A percentile compares a stretch with the other conserved stretches of the same genome.
Evolutionary conservation across 1,140 invertebrate genomes (phyloP).

Genomic region (Caligus rogercresseyi): DNA sequence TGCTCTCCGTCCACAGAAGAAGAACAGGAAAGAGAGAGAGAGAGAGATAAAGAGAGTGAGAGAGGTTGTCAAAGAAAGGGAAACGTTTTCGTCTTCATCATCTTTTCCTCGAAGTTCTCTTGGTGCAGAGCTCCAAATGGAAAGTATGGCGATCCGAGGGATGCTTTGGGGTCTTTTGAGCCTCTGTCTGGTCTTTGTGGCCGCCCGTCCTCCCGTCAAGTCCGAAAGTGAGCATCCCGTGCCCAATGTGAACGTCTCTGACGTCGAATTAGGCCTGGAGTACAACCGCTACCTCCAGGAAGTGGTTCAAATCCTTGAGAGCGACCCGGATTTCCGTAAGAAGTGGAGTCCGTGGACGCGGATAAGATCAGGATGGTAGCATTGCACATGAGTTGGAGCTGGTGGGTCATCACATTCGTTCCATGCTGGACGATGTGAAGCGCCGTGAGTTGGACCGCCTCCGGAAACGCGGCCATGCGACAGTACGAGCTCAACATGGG

Average conservation of each 20-base stretch:
- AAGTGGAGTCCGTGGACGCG: slow-evolving; percentile 50
- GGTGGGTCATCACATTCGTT: slow-evolving; percentile 65
- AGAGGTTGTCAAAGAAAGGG: too few species aligned
- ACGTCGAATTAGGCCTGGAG: slow-evolving; percentile 37
- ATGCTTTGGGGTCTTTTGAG: too few species aligned
- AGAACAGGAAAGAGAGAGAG: too few species aligned
- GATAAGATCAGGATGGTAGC: slow-evolving; percentile 46
- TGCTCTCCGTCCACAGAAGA: too few species aligned
- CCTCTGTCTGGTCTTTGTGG: too few species aligned
- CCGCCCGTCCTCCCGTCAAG: too few species aligned
- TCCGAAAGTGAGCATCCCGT: too few species aligned
- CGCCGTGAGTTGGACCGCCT: slow-evolving; percentile 62
- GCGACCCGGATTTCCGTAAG: slow-evolving; percentile 56
- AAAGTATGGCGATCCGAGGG: too few species aligned
- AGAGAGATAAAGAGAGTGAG: too few species aligned
- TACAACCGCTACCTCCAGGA: slow-evolving; percentile 71
- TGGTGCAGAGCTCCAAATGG: too few species aligned
- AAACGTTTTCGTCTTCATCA: too few species aligned
- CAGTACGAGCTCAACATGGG: slow-evolving; percentile 39
- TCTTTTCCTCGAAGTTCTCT: too few species aligned
- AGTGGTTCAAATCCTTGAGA: slow-evolving; percentile 63
- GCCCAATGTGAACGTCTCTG: background rate
- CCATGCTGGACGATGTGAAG: slow-evolving; percentile 81
- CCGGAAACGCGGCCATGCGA: slow-evolving; percentile 42
- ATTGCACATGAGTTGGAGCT: slow-evolving; percentile 78